These are phyloP conservation scores for Drosophila melanica DNA, from an alignment of 1,140 invertebrate species.

Conservation along the genomic window DNA sequence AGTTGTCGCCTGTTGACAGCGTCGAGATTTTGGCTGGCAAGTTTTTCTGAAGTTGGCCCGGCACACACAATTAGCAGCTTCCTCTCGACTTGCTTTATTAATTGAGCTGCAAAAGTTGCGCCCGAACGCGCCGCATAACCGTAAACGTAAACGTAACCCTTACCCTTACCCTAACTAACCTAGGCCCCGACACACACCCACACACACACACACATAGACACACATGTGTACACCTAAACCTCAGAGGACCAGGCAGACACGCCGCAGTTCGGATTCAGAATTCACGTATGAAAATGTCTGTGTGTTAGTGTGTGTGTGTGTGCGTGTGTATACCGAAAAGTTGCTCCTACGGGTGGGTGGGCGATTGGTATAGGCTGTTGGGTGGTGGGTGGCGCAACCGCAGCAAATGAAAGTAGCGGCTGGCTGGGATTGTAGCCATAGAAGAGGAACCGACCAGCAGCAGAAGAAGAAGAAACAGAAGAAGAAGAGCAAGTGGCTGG, in stretches of 20 bases:
- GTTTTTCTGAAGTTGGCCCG: conserved; percentile 53
- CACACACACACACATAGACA: background rate
- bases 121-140: conserved; percentile 45
- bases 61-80: conserved; percentile 78
- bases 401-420: conserved; percentile 56
- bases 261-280: conserved; percentile 45
- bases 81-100: conserved; percentile 79
- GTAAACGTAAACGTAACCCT: conserved; percentile 45
- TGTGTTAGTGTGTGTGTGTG: too few species aligned
- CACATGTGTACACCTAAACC: conserved; percentile 7
- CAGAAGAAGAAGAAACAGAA: background rate
- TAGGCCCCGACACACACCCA: conserved; percentile 14
- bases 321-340: conserved; percentile 50
- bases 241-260: conserved; percentile 39
- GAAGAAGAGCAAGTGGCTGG: conserved; percentile 1
- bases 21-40: conserved; percentile 36
- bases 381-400: conserved; percentile 9
- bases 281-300: conserved; percentile 65
- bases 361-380: too few species aligned
- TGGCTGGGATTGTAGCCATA: conserved; percentile 53
- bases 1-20: conserved; percentile 49
- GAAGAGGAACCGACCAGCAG: conserved; percentile 9
- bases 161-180: conserved; percentile 39
- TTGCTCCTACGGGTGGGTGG: conserved; percentile 33
- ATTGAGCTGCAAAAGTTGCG: conserved; percentile 77